Percentiles rank a stretch among this genome's conserved stretches.
Conservation (phyloP, 2,888 invertebrate species). For the Gastracanthus pulcherrimus region DNA sequence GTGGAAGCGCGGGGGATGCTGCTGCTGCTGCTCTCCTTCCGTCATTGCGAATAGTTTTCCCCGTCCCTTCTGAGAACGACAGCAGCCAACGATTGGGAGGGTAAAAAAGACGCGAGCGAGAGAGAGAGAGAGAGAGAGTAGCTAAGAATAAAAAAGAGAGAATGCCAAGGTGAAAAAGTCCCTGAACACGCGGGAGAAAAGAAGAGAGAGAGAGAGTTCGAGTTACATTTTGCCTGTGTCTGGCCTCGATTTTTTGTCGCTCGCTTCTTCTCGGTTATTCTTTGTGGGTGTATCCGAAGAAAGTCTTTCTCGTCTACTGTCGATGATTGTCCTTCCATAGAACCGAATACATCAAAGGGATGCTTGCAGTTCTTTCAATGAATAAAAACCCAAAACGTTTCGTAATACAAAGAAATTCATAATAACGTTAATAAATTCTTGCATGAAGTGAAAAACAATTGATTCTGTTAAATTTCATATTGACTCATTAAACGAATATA, state of each 20-base stretch:
- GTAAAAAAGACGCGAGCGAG: neutral
- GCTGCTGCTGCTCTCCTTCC: constrained; percentile 44
- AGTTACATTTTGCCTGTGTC: constrained; percentile 52
- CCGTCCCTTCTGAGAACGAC: constrained; percentile 54
- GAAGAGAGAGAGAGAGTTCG: too few species aligned
- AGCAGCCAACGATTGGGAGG: constrained; percentile 16
- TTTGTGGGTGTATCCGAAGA: neutral
- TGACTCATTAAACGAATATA: too few species aligned
- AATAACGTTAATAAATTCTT: too few species aligned
- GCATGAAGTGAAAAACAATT: too few species aligned
- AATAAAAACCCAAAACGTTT: neutral
- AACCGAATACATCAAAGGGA: neutral
- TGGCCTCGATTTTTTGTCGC: constrained; percentile 24
- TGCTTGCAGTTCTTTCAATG: neutral
- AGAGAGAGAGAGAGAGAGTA: neutral
- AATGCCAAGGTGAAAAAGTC: constrained; percentile 38
- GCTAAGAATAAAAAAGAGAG: neutral
- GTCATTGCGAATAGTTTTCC: constrained; percentile 56
- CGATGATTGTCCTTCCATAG: neutral
- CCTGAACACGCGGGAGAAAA: neutral
- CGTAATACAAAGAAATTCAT: too few species aligned
- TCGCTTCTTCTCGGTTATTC: neutral
- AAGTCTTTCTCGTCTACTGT: neutral
- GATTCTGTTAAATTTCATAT: too few species aligned
- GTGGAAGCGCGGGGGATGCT: constrained; percentile 38